Evolutionary conservation across 2,797 vertebrate species (phyloP), one percentile per base, ranked within the genome.

Genomic region (Taenioides sp.): DNA sequence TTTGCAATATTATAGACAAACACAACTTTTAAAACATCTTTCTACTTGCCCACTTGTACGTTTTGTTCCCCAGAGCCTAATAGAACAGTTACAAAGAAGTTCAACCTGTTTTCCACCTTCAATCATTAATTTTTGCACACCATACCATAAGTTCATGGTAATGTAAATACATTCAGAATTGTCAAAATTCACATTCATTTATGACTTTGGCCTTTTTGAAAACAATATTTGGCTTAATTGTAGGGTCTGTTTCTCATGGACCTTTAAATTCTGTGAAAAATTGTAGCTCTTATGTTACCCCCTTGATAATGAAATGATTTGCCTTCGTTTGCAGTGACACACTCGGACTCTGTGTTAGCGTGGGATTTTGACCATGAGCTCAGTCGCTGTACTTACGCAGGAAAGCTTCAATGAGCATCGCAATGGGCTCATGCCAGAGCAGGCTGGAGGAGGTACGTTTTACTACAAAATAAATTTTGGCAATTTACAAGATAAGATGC

Each of bases 401-500:
- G 98, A 99, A 96, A 98, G 96, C 94, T 99, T 99, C 84, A 98
- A 98, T 79, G 98, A 99, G 92, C 98, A 98, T 92, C 96, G 97
- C 89, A 97, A 96, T 80, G 98, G 97, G 87, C 96, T 99, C 88
- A 77, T 96, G 90, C 95, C 95, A 65, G 97, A 97, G 86, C 95
- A 98, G 78, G 93, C n/a, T 43, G 62, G 94, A 82, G 96, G 82
- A 69, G 84, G 82, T 90, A 43, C 11, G 1, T 43, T 84, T 23
- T 65, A 28, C 23, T 14, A 57, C 55, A 57, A 4, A 5, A n/a
- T 52, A 7, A 6, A 34, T 7, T 7, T 43, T 14, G 14, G 3
- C 40, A 43, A 2, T 43, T 43, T 43, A 43, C 2, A 43, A 43
- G 40, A 43, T 14, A n/a, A 55, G 17, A 22, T 23, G 10, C 22